Conservation (phyloP, 2,113 vertebrate genomes). For the Elephas maximus region DNA sequence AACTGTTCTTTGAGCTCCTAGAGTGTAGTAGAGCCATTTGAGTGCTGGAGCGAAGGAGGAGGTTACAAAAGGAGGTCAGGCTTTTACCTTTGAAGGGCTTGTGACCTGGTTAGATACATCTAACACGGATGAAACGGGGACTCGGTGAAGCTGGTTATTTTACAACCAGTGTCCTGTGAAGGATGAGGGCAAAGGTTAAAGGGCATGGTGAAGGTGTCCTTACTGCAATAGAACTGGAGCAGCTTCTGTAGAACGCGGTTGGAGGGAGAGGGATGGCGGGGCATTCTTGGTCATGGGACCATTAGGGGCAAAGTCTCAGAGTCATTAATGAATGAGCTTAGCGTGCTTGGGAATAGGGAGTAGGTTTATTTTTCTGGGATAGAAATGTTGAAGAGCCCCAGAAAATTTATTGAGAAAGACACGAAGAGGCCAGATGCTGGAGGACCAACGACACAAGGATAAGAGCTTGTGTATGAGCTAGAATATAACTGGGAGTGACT, state of each 20-base stretch:
- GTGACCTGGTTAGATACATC: not conserved
- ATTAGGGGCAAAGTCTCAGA: not conserved
- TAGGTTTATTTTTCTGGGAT: not conserved
- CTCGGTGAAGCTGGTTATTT: not conserved
- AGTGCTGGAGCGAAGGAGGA: not conserved
- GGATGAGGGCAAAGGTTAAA: not conserved
- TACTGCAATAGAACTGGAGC: not conserved
- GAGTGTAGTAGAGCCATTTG: not conserved
- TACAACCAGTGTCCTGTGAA: not conserved
- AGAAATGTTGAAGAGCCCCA: not conserved
- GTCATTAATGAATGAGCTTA: not conserved
- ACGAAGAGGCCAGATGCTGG: not conserved
- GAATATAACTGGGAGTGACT: not conserved
- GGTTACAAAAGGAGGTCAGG: slow-evolving; percentile 30
- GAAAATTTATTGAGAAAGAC: not conserved
- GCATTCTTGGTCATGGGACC: not conserved
- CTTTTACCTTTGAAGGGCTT: not conserved
- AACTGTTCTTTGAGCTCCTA: not conserved
- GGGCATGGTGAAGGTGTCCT: no score
- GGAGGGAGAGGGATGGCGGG: not conserved
- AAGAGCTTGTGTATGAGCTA: not conserved
- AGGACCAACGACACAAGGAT: not conserved
- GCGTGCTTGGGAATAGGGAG: not conserved
- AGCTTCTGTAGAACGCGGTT: not conserved
- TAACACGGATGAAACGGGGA: not conserved